phyloP scores from a whole-genome alignment of 2,113 vertebrate species.

The cat (Felis catus) region F.catus_Fca126_mat1.0 CM031421.1:113969001-113969500 shows the following conservation, averaged over 20 bases:
- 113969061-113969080: background rate
- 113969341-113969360: background rate
- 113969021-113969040: accelerated
- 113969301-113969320: background rate
- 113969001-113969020: accelerated
- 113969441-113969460: background rate
- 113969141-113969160: background rate
- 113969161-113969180: accelerated
- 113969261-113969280: background rate
- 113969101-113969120: accelerated
- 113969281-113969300: accelerated
- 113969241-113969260: background rate
- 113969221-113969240: background rate
- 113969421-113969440: background rate
- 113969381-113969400: background rate
- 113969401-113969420: background rate
- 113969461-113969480: background rate
- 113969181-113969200: background rate
- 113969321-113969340: background rate
- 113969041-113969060: background rate
- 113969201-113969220: background rate
- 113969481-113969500: background rate
- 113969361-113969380: background rate
- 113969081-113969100: background rate
- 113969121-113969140: background rate